These are phyloP conservation scores for Grammomys dolichurus DNA, from an alignment of 2,113 vertebrate species.

Conservation along the genomic window DNA sequence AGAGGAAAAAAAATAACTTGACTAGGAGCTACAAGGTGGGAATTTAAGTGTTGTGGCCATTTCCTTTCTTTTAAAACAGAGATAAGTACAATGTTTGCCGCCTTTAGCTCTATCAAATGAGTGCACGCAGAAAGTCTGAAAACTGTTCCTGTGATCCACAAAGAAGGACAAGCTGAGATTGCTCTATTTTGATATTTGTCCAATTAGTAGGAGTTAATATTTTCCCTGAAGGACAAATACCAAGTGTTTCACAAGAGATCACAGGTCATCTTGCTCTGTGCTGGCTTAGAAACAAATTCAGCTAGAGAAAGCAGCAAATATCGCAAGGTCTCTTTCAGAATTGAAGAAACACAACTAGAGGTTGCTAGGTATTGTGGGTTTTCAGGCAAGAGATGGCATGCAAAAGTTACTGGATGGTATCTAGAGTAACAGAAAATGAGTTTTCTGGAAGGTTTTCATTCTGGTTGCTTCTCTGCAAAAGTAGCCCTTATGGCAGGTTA, in stretches of 20 bases:
- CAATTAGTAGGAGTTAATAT: constrained; percentile 43
- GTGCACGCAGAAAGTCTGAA: neutral
- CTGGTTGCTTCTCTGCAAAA: neutral
- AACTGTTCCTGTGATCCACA: neutral
- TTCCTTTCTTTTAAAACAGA: neutral
- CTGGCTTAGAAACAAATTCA: constrained; percentile 50
- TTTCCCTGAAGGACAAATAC: constrained; percentile 65
- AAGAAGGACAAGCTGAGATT: neutral
- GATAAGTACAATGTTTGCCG: neutral
- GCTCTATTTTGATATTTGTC: constrained; percentile 26
- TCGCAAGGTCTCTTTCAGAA: neutral
- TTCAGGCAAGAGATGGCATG: neutral
- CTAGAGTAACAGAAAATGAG: neutral
- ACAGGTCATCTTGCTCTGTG: constrained; percentile 49
- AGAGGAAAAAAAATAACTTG: neutral
- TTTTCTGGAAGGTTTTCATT: neutral
- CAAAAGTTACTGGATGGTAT: neutral
- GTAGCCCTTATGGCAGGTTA: neutral
- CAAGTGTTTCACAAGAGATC: constrained; percentile 68
- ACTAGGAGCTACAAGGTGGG: neutral
- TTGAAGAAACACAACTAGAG: neutral
- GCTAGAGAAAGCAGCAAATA: constrained; percentile 40
- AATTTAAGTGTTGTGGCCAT: neutral
- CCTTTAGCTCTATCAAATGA: neutral
- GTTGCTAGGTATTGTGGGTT: neutral